These are phyloP conservation scores for Zootoca vivipara DNA, from an alignment of 2,113 vertebrate genomes.

Conservation along the genomic window DNA sequence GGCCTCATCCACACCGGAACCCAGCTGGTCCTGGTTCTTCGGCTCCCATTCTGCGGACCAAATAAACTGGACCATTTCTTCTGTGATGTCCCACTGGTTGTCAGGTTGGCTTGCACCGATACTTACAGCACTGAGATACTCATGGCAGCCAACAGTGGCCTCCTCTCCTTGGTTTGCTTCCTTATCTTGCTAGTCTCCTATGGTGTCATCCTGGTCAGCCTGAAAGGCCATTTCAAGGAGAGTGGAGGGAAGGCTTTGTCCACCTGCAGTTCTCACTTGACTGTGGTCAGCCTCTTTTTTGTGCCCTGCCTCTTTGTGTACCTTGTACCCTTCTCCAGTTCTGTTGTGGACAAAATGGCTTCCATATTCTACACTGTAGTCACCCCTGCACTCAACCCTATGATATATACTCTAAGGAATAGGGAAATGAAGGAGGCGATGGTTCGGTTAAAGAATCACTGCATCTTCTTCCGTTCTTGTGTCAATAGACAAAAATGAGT, in stretches of 20 bases:
- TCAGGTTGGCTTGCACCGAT: slow-evolving; percentile 55
- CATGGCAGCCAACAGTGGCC: slow-evolving; percentile 60
- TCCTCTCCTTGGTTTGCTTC: slow-evolving; percentile 64
- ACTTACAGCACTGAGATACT: slow-evolving; percentile 50
- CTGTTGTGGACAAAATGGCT: slow-evolving; percentile 45
- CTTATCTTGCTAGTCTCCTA: slow-evolving; percentile 66
- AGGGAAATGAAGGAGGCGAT: slow-evolving; percentile 53
- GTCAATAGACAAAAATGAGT: too few species aligned
- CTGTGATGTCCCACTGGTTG: slow-evolving; percentile 1
- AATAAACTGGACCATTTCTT: slow-evolving; percentile 13
- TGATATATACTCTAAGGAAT: slow-evolving; percentile 61
- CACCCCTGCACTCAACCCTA: slow-evolving; percentile 48
- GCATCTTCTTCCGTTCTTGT: not conserved
- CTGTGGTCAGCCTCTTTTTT: slow-evolving; percentile 57
- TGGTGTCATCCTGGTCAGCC: slow-evolving; percentile 23
- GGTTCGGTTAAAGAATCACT: slow-evolving; percentile 18
- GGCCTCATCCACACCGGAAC: slow-evolving; percentile 54
- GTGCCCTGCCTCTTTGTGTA: slow-evolving; percentile 62
- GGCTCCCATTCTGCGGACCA: slow-evolving; percentile 52
- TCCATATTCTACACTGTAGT: slow-evolving; percentile 56
- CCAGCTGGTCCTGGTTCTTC: slow-evolving; percentile 29
- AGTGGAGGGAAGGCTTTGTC: slow-evolving; percentile 48
- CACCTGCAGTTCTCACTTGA: slow-evolving; percentile 56
- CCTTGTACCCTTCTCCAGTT: slow-evolving; percentile 28
- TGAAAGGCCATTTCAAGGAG: slow-evolving; percentile 15